phyloP scores from a whole-genome alignment of 2,113 vertebrate species.

The Laterallus jamaicensis region DNA sequence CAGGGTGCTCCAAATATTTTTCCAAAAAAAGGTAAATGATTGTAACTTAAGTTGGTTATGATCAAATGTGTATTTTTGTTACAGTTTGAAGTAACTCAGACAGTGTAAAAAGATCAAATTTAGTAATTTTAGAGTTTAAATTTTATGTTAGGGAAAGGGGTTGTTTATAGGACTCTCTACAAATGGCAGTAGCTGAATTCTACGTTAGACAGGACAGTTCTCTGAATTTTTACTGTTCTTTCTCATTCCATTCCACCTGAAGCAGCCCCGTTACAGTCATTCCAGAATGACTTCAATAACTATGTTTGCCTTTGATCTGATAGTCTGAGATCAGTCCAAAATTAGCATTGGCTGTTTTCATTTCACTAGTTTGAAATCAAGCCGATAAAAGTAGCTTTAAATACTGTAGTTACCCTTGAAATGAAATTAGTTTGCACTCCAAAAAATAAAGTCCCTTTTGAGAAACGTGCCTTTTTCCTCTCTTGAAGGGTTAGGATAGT shows the following conservation, averaged over 20 bases:
- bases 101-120: background rate
- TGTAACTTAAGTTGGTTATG: background rate
- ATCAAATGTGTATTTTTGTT: background rate
- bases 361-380: constrained; percentile 2
- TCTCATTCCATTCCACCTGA: background rate
- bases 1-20: background rate
- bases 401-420: background rate
- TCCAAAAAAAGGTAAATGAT: background rate
- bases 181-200: background rate
- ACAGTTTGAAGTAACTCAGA: background rate
- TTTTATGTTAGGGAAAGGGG: background rate
- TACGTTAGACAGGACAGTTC: background rate
- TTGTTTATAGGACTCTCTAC: background rate
- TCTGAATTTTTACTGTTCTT: background rate
- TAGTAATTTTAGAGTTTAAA: background rate
- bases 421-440: constrained; percentile 18
- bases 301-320: constrained; percentile 14
- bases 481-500: background rate
- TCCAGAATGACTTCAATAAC: background rate
- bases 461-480: constrained; percentile 4
- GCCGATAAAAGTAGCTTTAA: background rate
- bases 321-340: background rate
- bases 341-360: background rate
- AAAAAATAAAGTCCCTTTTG: constrained; percentile 19
- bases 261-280: background rate